Percentiles rank a stretch among this genome's conserved stretches.
These are phyloP conservation scores for Trididemnum nubilum DNA, from an alignment of 23 tunicate genomes.

Conservation along the genomic window DNA sequence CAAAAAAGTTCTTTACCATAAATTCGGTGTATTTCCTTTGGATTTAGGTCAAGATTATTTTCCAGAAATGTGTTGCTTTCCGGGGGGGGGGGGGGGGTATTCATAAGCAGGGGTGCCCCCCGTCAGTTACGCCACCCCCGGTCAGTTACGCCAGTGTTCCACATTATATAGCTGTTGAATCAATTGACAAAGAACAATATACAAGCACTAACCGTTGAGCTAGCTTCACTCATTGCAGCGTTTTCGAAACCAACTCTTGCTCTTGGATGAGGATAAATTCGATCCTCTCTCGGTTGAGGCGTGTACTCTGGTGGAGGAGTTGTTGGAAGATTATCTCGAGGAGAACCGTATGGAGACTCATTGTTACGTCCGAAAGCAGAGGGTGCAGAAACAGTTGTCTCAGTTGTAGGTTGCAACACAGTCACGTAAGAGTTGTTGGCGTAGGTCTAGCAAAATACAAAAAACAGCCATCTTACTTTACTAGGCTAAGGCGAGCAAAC, in stretches of 20 bases:
- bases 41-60: too few relatives aligned
- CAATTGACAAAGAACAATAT: too few relatives aligned
- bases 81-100: too few relatives aligned
- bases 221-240: constrained; percentile 28
- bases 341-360: background rate
- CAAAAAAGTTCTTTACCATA: too few relatives aligned
- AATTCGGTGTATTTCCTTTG: too few relatives aligned
- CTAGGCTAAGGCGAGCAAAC: too few relatives aligned
- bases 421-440: constrained; percentile 76
- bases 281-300: background rate
- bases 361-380: constrained; percentile 2
- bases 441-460: constrained; percentile 50
- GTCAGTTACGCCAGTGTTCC: too few relatives aligned
- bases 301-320: constrained; percentile 75
- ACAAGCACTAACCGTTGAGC: constrained; percentile 25
- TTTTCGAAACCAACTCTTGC: constrained; percentile 63
- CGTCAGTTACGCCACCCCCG: too few relatives aligned
- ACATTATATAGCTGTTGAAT: too few relatives aligned
- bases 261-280: constrained; percentile 18
- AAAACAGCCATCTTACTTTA: too few relatives aligned
- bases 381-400: constrained; percentile 23
- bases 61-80: too few relatives aligned
- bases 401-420: constrained; percentile 62
- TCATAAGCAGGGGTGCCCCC: too few relatives aligned
- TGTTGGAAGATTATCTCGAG: constrained; percentile 13